A percentile compares a stretch with the other conserved stretches of the same genome.
These are phyloP conservation scores for Drosophila anomalipes DNA, from an alignment of 2,888 invertebrate species.

Conservation along the genomic window DNA sequence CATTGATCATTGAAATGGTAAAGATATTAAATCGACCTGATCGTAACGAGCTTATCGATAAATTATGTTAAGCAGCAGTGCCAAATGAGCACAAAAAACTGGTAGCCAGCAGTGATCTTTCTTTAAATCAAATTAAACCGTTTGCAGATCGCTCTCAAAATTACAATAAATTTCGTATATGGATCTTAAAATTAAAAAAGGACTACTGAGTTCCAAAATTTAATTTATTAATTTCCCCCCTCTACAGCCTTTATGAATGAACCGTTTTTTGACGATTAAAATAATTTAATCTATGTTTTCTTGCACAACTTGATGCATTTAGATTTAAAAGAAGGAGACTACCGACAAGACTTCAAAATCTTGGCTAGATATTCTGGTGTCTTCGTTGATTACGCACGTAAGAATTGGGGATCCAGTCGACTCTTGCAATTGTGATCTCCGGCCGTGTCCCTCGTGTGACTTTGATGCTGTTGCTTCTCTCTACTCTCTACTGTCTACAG, in stretches of 20 bases:
- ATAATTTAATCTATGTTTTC: background rate
- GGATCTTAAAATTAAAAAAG: background rate
- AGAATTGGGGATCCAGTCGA: conserved; percentile 84
- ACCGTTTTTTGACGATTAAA: background rate
- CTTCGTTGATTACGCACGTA: conserved; percentile 81
- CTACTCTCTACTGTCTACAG: background rate
- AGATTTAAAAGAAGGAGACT: background rate
- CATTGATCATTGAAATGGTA: background rate
- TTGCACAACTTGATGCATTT: background rate
- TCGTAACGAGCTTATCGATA: background rate
- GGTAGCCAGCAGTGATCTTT: background rate
- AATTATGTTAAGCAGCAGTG: conserved; percentile 1
- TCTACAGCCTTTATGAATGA: background rate
- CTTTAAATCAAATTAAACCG: background rate
- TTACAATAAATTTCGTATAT: background rate
- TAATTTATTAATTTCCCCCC: background rate
- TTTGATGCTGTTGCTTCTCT: background rate
- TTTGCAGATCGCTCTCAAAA: background rate
- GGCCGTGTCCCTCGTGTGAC: conserved; percentile 77
- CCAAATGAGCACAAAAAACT: background rate
- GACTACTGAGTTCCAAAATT: background rate
- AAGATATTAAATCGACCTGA: background rate
- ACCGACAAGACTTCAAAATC: background rate
- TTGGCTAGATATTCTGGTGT: conserved; percentile 58
- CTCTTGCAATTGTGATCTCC: conserved; percentile 84